Base-by-base conservation (phyloP, 2,113 vertebrate species). In the Mionectes macconnelli region DNA sequence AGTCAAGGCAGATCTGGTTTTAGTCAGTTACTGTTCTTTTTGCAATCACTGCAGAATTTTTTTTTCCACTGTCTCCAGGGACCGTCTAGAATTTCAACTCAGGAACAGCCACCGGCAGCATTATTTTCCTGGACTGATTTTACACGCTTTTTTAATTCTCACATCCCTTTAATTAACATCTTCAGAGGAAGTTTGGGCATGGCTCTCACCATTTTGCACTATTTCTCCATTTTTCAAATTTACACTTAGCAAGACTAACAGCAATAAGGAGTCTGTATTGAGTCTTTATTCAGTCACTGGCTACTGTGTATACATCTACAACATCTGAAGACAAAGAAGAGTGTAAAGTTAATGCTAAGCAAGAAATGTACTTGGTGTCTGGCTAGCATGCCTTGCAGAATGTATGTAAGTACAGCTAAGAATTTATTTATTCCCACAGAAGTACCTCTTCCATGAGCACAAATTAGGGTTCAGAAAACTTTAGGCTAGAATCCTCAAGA, bases 61-160 rank as follows among this genome's bases (percentile, higher is more conserved):
- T 72, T 77, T 74, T 64, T 31, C 33, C 33, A 17, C 0, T 0
- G 4, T 59, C 77, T 81, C 89, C 56, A 67, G 31, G 39, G 70
- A 35, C 22, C 39, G 39, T 78, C 69, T 70, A 95, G 27, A 82
- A 79, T 92, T 93, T 92, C 70, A 94, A 45, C 9, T 77, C 49
- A 57, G 69, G 47, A 96, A 73, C 16, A 83, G 67, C n/a, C 59
- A 86, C 30, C 86, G 63, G 56, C 37, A 82, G 42, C 0, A 0
- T 59, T 92, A 53, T 90, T 96, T 92, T 92, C 53, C 83, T 94
- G 67, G 44, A 60, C 59, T 67, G 47, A 74, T 68, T 94, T 88
- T 92, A 23, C 23, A 70, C 45, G 40, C 16, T 80, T 80, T 84
- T 69, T 33, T 27, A 84, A 82, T 63, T 53, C 76, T 92, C 25